phyloP scores from a whole-genome alignment of 1,140 invertebrate genomes.

The Mercenaria mercenaria region DNA sequence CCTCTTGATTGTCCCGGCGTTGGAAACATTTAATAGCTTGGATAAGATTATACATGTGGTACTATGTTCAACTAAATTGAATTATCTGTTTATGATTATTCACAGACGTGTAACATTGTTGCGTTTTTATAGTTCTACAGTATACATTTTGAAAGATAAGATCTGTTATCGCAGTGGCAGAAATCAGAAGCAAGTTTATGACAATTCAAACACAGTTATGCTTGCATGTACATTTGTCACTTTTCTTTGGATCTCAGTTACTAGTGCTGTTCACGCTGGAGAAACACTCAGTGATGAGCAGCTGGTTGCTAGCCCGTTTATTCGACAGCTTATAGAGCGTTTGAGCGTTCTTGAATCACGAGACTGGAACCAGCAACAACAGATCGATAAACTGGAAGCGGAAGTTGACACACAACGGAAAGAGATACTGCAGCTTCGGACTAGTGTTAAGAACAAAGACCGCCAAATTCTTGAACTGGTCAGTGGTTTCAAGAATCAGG shows the following conservation, averaged over 20 bases:
- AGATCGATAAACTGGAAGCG: neutral
- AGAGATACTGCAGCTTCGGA: neutral
- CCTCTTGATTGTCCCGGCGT: too few relatives aligned
- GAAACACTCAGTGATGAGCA: neutral
- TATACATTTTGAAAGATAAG: too few relatives aligned
- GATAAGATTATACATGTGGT: too few relatives aligned
- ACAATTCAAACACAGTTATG: too few relatives aligned
- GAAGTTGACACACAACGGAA: neutral
- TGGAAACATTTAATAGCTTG: too few relatives aligned
- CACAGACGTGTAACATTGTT: too few relatives aligned
- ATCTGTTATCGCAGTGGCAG: too few relatives aligned
- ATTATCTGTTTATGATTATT: too few relatives aligned
- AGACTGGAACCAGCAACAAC: neutral
- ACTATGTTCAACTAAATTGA: too few relatives aligned
- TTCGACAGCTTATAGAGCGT: neutral
- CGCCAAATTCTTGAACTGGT: neutral
- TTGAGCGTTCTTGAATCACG: neutral
- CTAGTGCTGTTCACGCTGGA: neutral
- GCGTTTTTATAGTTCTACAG: too few relatives aligned
- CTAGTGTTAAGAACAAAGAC: neutral
- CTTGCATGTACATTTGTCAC: neutral
- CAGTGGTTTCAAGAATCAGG: too few relatives aligned
- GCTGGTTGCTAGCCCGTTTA: neutral
- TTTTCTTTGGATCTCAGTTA: neutral
- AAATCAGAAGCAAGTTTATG: too few relatives aligned